Base-by-base conservation (phyloP, 2,888 invertebrate species). In the Hemicrepidius hirtus region DNA sequence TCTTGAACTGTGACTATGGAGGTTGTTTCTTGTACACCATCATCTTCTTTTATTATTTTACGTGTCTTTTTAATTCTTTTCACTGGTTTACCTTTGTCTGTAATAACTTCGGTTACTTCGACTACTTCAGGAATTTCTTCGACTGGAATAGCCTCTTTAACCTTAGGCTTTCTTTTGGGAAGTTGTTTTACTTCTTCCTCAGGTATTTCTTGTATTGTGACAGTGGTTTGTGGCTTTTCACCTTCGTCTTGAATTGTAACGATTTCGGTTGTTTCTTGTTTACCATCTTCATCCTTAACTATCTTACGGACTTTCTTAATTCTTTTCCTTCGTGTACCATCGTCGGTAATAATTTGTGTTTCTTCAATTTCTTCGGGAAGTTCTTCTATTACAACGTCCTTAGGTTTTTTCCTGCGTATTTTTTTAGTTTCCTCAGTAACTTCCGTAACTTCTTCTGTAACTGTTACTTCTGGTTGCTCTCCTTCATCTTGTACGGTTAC, bases 401-500 rank as follows among this genome's bases (percentile, higher is more conserved):
- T 49, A 18, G 68, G 41, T 62, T 63, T 44, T 10, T 24, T 41
- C 28, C n/a, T 62, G 9, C 41, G 46, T 18, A 35, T 49, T 35
- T 32, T 49, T n/a, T 18, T 49, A 5, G n/a, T 46, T 9, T 63
- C 37, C 35, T 63, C 63, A n/a, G 32, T 63, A 7, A 69, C 50
- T 57, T 78, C 69, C 70, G 78, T 73, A 77, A 81, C 80, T 76
- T 80, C 72, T 5, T 82, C 80, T 4, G 76, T 76, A 35, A 84
- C 80, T 32, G 84, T 82, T 62, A 78, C 84, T 60, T 86, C 80
- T 0, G 88, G 88, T 67, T 86, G 82, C 63, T 84, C 81, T n/a
- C 85, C 86, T 68, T 87, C 87, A 78, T 86, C 83, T 78, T 85
- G 85, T 44, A 87, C 82, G 18, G 87, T 87, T 63, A 85, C 80